Percentiles rank a stretch among this genome's conserved stretches.
phyloP scores from a whole-genome alignment of 1,140 invertebrate species.

The Heterodera carotae region DNA sequence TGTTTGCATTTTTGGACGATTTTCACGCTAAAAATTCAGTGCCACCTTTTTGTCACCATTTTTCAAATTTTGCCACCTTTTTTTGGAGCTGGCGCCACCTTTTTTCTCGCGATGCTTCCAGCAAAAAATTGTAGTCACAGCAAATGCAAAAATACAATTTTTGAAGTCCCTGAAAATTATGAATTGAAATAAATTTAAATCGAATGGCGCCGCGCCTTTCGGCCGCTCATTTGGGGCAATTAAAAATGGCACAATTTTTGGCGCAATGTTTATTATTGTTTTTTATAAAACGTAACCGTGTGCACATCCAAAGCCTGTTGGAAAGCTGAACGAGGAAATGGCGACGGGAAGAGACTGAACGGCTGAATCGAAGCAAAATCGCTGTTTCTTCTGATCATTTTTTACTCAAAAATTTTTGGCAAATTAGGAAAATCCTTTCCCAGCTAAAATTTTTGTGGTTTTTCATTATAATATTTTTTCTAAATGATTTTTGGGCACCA shows the following conservation, averaged over 20 bases:
- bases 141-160: slow-evolving; percentile 60
- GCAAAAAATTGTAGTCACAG: slow-evolving; percentile 61
- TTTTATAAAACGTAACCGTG: slow-evolving; percentile 35
- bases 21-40: no score
- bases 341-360: slow-evolving; percentile 60
- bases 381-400: background rate
- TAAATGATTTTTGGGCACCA: no score
- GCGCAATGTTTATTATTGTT: background rate
- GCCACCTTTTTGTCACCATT: slow-evolving; percentile 55
- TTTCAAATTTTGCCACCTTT: slow-evolving; percentile 59
- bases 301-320: slow-evolving; percentile 59
- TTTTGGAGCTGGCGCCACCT: no score
- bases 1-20: no score
- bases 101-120: slow-evolving; percentile 51
- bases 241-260: no score
- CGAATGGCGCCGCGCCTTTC: no score
- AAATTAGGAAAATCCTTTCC: background rate
- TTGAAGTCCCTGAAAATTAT: slow-evolving; percentile 55
- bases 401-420: no score
- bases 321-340: slow-evolving; percentile 58
- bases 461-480: no score
- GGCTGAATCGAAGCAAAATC: slow-evolving; percentile 53
- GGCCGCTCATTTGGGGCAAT: no score
- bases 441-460: no score
- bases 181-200: background rate